Conservation (phyloP, 1,140 invertebrate genomes). For the Hormaphis cornu region DNA sequence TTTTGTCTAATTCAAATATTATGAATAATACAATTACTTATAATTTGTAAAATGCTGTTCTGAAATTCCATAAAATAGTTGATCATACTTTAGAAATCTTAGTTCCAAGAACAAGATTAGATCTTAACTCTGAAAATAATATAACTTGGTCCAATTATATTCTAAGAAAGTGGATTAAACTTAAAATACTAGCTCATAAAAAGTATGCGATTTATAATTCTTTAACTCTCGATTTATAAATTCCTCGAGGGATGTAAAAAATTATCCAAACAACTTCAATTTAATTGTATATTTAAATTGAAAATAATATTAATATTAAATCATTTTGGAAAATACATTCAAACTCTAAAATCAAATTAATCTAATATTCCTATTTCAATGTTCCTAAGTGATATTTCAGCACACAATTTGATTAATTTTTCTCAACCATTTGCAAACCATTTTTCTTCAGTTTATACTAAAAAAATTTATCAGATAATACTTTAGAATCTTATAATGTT, state of each 20-base stretch:
- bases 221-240: background rate
- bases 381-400: background rate
- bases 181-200: too few relatives aligned
- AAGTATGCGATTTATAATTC: background rate
- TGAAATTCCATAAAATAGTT: too few relatives aligned
- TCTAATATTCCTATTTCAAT: background rate
- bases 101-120: too few relatives aligned
- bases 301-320: background rate
- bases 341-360: background rate
- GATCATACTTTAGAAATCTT: too few relatives aligned
- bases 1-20: too few relatives aligned
- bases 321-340: background rate
- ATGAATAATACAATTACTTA: too few relatives aligned
- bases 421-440: background rate
- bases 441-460: background rate
- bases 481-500: background rate
- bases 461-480: background rate
- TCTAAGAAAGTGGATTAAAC: too few relatives aligned
- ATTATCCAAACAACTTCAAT: background rate
- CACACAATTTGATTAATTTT: background rate
- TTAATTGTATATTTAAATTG: background rate
- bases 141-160: too few relatives aligned
- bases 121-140: too few relatives aligned
- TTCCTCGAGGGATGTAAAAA: background rate
- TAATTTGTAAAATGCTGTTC: too few relatives aligned